A percentile compares a stretch with the other conserved stretches of the same genome.
Evolutionary conservation across 2,797 vertebrate species (phyloP).

Genomic region (Chrosomus eos): DNA sequence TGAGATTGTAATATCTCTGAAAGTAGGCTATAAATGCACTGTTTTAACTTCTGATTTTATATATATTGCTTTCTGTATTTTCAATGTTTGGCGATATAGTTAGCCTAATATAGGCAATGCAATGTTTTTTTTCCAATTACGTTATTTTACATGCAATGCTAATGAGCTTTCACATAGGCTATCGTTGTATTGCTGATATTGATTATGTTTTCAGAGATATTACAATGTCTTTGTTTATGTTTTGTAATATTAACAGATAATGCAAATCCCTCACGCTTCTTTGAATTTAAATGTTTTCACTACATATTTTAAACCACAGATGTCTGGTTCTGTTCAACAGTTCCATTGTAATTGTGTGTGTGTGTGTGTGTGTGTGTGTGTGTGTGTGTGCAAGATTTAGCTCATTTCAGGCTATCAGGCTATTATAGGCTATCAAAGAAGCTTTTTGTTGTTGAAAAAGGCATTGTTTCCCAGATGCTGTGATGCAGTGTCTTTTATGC

Average conservation of each 20-base stretch:
- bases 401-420: neutral
- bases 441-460: constrained; percentile 9
- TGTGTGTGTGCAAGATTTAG: too few relatives aligned
- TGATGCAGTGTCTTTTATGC: neutral
- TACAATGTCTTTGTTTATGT: neutral
- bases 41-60: neutral
- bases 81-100: too few relatives aligned
- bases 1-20: neutral
- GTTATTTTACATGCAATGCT: neutral
- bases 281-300: neutral
- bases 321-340: neutral
- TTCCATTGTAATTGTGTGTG: neutral
- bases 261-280: neutral
- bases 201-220: neutral
- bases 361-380: too few relatives aligned
- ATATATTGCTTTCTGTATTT: neutral
- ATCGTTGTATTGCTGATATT: neutral
- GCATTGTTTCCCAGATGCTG: neutral
- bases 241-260: neutral
- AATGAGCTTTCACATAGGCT: neutral
- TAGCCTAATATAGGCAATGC: too few relatives aligned
- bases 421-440: neutral
- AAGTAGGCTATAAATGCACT: too few relatives aligned
- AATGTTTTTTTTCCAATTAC: too few relatives aligned
- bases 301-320: neutral